Evolutionary conservation across 2,888 invertebrate genomes (phyloP), one percentile per base, ranked within the genome.

Genomic region (Ptychoptera albimana): DNA sequence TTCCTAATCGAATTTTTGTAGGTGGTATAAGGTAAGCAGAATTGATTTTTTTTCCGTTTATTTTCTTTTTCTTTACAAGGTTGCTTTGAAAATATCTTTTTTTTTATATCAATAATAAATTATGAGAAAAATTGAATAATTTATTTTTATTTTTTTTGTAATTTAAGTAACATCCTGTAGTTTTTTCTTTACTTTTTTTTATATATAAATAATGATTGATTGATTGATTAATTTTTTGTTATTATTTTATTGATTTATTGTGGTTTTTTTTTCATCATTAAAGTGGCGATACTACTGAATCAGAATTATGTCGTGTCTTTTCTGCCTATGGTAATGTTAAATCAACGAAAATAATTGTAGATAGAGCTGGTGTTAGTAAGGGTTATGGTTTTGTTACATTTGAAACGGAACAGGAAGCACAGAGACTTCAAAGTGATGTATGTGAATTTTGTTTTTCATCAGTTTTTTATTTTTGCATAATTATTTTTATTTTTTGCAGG

Each of bases 1-100:
- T 94, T 55, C 93, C 93, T 48, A 93, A 93, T 66, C 72, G 94
- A 56, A 87, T 96, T 57, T 96, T 96, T 66, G 94, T 96, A 43
- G 94, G 96, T 46, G 96, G 94, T 16, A 93, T 96, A 57, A 85
- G 92, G 45, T 65, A 50, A 54, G 54, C 35, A 10, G 8, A 34
- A 38, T 7, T 11, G 13, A 15, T 29, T 37, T 37, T 34, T 36
- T 5, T 13, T 44, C 38, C n/a, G n/a, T 43, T 31, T 36, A 10
- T 38, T 29, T 35, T 29, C n/a, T 3, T 32, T 32, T 32, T 32
- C 9, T 32, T 32, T 23, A 23, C 23, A 23, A 23, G 23, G 23
- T 32, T 32, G 9, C 32, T 36, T 42, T 15, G 13, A 15, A 37
- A n/a, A n/a, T n/a, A n/a, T n/a, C n/a, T n/a, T n/a, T n/a, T 6